phyloP scores from a whole-genome alignment of 1,140 invertebrate species.

The Holotrichia oblita region DNA sequence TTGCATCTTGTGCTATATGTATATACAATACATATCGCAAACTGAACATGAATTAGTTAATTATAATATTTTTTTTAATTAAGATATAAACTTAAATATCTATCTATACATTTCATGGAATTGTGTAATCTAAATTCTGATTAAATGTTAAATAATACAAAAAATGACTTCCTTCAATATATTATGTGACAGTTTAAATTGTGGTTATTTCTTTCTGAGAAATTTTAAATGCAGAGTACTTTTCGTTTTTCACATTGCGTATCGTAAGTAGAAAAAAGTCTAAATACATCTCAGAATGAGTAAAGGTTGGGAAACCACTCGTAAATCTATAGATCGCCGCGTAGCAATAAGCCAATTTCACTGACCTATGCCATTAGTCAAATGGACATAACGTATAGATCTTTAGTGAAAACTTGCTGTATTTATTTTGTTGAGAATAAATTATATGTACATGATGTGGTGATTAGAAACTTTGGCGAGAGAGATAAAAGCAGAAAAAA shows the following conservation, averaged over 20 bases:
- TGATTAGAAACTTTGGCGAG: not conserved
- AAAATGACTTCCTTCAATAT: not conserved
- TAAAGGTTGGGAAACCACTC: not conserved
- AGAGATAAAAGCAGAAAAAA: not conserved
- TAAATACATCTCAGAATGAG: not conserved
- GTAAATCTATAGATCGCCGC: not conserved
- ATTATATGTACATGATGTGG: not conserved
- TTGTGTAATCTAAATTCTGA: not conserved
- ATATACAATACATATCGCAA: too few species aligned
- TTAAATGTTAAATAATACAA: not conserved
- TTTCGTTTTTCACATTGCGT: not conserved
- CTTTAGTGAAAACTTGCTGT: slow-evolving; percentile 8
- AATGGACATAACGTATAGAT: slow-evolving; percentile 12
- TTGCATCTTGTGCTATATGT: too few species aligned
- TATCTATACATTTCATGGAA: not conserved
- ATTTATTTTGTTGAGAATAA: not conserved
- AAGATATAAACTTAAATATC: not conserved
- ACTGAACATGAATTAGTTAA: too few species aligned
- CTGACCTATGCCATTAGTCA: not conserved
- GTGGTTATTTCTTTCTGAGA: not conserved
- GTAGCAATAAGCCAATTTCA: slow-evolving; percentile 4
- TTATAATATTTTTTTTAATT: too few species aligned
- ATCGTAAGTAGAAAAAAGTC: not conserved
- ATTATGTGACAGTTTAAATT: slow-evolving; percentile 1
- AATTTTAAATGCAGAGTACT: not conserved